Evolutionary conservation across 2,888 invertebrate genomes (phyloP), one percentile per base, ranked within the genome.

Genomic region (Rhingia campestris): DNA sequence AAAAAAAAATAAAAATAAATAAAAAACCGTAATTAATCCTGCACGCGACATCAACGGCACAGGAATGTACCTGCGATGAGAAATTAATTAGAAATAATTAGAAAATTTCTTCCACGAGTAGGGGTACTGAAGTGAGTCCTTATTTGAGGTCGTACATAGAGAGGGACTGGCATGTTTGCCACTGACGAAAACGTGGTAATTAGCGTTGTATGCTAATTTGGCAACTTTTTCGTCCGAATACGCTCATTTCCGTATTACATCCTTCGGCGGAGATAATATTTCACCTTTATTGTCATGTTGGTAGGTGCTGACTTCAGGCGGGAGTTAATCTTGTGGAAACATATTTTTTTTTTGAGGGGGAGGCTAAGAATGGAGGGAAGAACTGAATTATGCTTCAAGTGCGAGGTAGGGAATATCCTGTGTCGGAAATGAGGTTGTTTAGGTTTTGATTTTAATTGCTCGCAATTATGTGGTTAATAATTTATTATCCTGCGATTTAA

Each of bases 191-290:
- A 81, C 63, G 37, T 45, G 53, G 70, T 81, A 81, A 76, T 81
- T 81, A 81, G 76, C 47, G 69, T 54, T 70, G 66, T 76, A 81
- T 81, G 81, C 70, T 81, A 81, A 81, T 75, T 81, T 70, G 12
- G 30, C 2, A 33, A 35, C 12, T 56, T 49, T 33, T 64, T 59
- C 43, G 6, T 45, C 32, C 12, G 12, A 3, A 5, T 12, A 6
- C 35, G 39, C 32, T 30, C 30, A 35, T 41, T 32, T 43, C 3
- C 12, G 49, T 56, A 41, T 54, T 4, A 54, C 51, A n/a, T 6
- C 6, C 9, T 14, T 56, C 10, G 43, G 30, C 45, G 10, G 39
- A 51, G 53, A 64, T 64, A 72, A 61, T 51, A 64, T 58, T 56
- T 63, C 59, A 66, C 14, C 32, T 49, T 66, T 61, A 66, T 73